Evolutionary conservation across 2,888 invertebrate genomes (phyloP), one percentile per base, ranked within the genome.

Genomic region (Leucophenga maculata): DNA sequence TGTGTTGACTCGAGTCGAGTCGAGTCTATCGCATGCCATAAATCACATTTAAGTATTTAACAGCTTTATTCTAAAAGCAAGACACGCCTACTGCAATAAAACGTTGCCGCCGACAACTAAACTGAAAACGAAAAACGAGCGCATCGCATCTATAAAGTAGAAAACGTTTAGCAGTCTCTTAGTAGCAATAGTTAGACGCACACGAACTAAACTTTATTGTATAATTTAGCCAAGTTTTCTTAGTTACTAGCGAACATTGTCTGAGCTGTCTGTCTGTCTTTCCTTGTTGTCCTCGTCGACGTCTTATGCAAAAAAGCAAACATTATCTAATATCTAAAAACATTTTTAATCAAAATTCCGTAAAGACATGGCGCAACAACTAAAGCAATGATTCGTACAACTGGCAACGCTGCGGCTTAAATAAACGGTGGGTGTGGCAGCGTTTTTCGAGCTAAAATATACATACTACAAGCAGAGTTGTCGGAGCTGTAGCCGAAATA

Each of bases 1-100:
- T 39, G 39, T 39, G 11, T 39, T 18, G 54, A 18, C 14, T 54
- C 16, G 39, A 18, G 39, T 39, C 8, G 32, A 32, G 32, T 32
- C 11, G 39, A 46, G 62, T 46, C 82, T 78, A 80, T 82, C 80
- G 82, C 82, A 80, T 82, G 80, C 80, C 82, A 80, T 80, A 82
- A 80, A 80, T 80, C 80, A 80, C 80, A 80, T 74, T 82, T 80
- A 82, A 82, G 80, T 76, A 80, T 82, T 80, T 82, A 80, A 82
- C 82, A 82, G 80, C 80, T 78, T 80, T 82, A 82, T 78, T 69
- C 26, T 74, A 69, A 75, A 74, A 74, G 46, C 48, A 46, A 48
- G 48, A 26, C 62, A 46, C 62, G 62, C 62, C 62, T 48, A 64
- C 26, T 64, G 62, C 62, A 64, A 64, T 64, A 48, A 64, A 64